Percentiles rank a stretch among this genome's conserved stretches.
Evolutionary conservation across 1,140 invertebrate genomes (phyloP).

Genomic region (Drosophila mayri): DNA sequence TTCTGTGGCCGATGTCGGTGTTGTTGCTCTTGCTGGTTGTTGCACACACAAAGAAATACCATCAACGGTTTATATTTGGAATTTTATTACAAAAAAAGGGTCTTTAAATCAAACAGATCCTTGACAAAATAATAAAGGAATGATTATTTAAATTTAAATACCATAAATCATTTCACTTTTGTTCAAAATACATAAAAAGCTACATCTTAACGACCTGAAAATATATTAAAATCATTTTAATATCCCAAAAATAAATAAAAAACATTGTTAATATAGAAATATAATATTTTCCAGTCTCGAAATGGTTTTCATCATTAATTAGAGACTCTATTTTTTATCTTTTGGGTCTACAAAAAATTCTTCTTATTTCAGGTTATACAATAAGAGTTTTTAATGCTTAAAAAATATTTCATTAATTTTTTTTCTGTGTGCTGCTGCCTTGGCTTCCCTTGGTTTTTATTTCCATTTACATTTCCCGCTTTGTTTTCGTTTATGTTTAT

Average conservation of each 20-base stretch:
- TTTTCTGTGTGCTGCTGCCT: slow-evolving; percentile 9
- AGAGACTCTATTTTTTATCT: too few relatives aligned
- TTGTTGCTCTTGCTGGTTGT: slow-evolving; percentile 26
- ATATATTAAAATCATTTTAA: too few relatives aligned
- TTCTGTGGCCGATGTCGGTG: slow-evolving; percentile 48
- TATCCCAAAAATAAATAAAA: too few relatives aligned
- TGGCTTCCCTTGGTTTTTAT: slow-evolving; percentile 71
- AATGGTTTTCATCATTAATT: too few relatives aligned
- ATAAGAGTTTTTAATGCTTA: not conserved
- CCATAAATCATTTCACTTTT: not conserved
- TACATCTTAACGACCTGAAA: not conserved
- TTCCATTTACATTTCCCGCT: slow-evolving; percentile 81
- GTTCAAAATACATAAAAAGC: not conserved
- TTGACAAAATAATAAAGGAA: not conserved
- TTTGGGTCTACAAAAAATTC: not conserved
- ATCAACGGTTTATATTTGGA: too few relatives aligned
- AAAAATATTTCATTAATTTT: not conserved
- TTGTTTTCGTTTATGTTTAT: slow-evolving; percentile 82
- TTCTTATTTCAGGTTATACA: not conserved
- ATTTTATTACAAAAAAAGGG: not conserved
- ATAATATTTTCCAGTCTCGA: too few relatives aligned
- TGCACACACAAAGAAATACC: slow-evolving; percentile 1
- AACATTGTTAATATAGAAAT: too few relatives aligned
- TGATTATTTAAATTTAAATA: not conserved
- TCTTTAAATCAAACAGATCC: not conserved